These are phyloP conservation scores for Sterrhoptilus dennistouni DNA, from an alignment of 2,113 vertebrate species.

Conservation along the genomic window DNA sequence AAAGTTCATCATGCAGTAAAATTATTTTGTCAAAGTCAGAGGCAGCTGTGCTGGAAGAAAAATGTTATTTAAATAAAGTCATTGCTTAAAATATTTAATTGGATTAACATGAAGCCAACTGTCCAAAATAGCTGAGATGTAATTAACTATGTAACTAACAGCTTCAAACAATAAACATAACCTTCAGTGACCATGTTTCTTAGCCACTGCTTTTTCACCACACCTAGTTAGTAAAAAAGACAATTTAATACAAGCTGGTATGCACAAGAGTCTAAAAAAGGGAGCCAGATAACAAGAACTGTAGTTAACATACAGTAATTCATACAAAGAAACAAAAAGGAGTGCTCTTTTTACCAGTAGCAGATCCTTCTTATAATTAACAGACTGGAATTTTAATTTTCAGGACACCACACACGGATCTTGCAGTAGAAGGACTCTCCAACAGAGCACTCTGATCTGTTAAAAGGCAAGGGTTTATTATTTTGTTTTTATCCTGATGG, in stretches of 20 bases:
- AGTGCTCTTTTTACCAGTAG: not conserved
- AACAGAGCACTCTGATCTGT: not conserved
- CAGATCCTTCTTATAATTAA: not conserved
- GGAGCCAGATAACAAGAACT: not conserved
- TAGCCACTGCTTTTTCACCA: not conserved
- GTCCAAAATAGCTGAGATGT: not conserved
- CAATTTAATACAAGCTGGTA: not conserved
- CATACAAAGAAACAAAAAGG: not conserved
- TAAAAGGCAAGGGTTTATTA: not conserved
- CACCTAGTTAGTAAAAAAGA: not conserved
- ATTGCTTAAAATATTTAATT: constrained; percentile 3
- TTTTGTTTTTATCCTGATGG: not conserved
- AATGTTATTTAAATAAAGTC: constrained; percentile 21
- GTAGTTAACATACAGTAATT: not conserved
- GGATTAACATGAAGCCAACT: not conserved
- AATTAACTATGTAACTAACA: not conserved
- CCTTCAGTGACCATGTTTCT: not conserved
- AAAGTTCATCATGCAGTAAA: not conserved
- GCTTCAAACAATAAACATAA: constrained; percentile 22
- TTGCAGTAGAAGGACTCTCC: constrained; percentile 12
- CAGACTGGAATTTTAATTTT: constrained; percentile 32
- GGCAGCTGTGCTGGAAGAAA: not conserved
- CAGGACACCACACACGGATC: not conserved
- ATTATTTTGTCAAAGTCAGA: not conserved
- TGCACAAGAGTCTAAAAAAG: not conserved